Evolutionary conservation across 1,140 invertebrate species (phyloP).

Genomic region (Drosophila seguyi): DNA sequence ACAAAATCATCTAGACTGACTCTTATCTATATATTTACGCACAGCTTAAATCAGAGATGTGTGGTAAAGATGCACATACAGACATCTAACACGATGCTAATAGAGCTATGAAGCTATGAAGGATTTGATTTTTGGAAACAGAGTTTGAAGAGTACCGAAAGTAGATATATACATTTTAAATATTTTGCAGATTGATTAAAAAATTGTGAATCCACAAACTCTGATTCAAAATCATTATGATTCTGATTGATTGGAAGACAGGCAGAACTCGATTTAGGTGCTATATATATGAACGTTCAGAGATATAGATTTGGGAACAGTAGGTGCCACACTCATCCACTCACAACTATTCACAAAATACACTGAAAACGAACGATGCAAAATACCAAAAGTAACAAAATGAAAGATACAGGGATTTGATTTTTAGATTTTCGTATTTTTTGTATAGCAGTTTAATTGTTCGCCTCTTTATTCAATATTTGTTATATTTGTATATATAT

Average conservation of each 20-base stretch:
- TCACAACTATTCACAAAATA: constrained; percentile 66
- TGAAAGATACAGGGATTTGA: constrained; percentile 40
- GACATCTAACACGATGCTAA: constrained; percentile 53
- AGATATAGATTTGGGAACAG: constrained; percentile 40
- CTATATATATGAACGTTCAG: constrained; percentile 44
- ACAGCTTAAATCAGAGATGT: constrained; percentile 17
- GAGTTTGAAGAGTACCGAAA: constrained; percentile 20
- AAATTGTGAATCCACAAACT: neutral
- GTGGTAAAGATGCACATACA: constrained; percentile 32
- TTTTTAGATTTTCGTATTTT: neutral
- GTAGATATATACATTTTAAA: neutral
- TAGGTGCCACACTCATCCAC: constrained; percentile 60
- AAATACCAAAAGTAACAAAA: constrained; percentile 50
- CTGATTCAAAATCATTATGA: constrained; percentile 15
- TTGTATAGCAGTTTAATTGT: constrained; percentile 39
- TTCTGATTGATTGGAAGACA: constrained; percentile 43
- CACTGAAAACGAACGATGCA: constrained; percentile 59
- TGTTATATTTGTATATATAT: constrained; percentile 54
- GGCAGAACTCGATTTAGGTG: constrained; percentile 47
- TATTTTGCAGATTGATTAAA: no score
- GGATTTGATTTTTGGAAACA: constrained; percentile 15
- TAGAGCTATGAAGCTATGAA: constrained; percentile 35
- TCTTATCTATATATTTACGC: constrained; percentile 30
- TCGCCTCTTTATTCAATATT: constrained; percentile 69
- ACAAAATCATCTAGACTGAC: neutral